Base-by-base conservation (phyloP, 2,113 vertebrate genomes). In the Gambusia holbrooki region DNA sequence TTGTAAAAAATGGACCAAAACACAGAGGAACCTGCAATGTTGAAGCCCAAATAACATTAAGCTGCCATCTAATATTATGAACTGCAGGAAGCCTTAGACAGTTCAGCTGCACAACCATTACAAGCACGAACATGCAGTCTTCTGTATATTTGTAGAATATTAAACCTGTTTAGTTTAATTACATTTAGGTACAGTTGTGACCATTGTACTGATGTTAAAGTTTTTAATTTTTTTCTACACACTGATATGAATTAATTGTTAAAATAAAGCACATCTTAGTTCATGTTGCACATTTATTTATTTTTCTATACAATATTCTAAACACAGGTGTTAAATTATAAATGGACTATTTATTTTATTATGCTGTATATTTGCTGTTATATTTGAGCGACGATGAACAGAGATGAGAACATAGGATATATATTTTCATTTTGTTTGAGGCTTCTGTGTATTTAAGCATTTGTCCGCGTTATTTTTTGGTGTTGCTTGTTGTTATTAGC, bases 331-430 rank as follows among this genome's bases (percentile, higher is more conserved):
- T 74, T 81, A 61, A 45, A 67, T 48, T 84, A 68, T 80, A 82
- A 84, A 90, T 62, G 22, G 74, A 89, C 70, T 84, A 86, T 89
- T 92, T 90, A 65, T n/a, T 90, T 76, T 87, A 88, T 84, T 85
- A 66, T 40, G 32, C 78, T 88, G 71, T 85, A 85, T 77, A 81
- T 82, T 84, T 88, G 65, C 79, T 48, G 83, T 78, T 74, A 42
- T 25, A 32, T 80, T 71, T 69, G 29, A 32, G 66, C 78, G 70
- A 81, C 73, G 42, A 85, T 79, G 51, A 71, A 74, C 69, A 78
- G 64, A 83, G 79, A 79, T 80, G 79, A 85, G 77, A 79, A 66
- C 62, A 66, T 70, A 64, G 66, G 74, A 64, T 77, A 61, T 83
- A 77, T 85, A 79, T 78, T 82, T 90, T 87, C 76, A 82, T 80